Evolutionary conservation across 2,797 vertebrate genomes (phyloP).

Genomic region (Yasuhikotakia modesta): DNA sequence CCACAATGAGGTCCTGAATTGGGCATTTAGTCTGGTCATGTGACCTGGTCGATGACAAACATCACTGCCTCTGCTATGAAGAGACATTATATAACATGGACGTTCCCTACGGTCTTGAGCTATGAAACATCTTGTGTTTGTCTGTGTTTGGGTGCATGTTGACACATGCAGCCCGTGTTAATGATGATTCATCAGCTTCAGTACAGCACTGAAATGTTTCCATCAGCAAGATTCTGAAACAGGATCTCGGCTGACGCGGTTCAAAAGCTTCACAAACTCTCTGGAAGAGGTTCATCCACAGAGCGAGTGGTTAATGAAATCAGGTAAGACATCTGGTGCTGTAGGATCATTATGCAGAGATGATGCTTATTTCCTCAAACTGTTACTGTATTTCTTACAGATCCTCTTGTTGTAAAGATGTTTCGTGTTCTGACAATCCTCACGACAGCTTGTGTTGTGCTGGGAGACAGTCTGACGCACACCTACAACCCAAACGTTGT

Average conservation of each 20-base stretch:
- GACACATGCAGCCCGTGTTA: not conserved
- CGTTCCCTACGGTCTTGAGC: no score
- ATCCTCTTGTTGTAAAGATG: conserved; percentile 13
- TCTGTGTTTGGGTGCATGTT: not conserved
- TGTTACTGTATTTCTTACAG: no score
- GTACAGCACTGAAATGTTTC: not conserved
- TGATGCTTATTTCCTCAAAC: no score
- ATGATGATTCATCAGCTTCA: not conserved
- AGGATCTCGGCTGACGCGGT: not conserved
- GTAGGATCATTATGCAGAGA: no score
- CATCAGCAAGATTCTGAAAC: conserved; percentile 15
- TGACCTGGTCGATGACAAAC: conserved; percentile 10
- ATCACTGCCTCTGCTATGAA: not conserved
- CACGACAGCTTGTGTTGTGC: not conserved
- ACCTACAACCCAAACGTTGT: conserved; percentile 24
- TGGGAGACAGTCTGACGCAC: not conserved
- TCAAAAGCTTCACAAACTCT: not conserved
- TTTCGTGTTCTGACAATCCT: not conserved
- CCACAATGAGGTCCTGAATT: not conserved
- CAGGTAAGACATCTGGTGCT: no score
- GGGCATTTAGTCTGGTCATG: conserved; percentile 18
- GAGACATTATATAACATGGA: not conserved
- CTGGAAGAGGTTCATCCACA: not conserved
- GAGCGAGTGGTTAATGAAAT: not conserved
- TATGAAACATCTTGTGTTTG: not conserved